Evolutionary conservation across 23 tunicate genomes (phyloP), one percentile per base, ranked within the genome.

Genomic region (Trididemnum clinides): DNA sequence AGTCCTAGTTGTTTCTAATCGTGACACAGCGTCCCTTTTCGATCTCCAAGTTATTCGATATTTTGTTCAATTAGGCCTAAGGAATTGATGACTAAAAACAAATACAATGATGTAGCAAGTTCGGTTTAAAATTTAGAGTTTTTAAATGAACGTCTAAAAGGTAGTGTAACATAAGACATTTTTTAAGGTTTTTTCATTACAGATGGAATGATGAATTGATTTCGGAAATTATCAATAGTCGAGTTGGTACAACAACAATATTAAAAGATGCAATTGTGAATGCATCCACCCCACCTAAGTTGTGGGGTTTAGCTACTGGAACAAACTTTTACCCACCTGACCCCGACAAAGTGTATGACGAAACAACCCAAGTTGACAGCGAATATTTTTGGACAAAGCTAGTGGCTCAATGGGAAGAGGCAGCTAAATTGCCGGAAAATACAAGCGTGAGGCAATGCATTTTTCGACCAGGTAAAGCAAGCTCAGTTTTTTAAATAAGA

Each of bases 401-500:
- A 20, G 80, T 86, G 1, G 34, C 19, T 0, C 70, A 72, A 2
- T 94, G 98, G 98, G 98, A 94, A 54, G 64, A 85, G 0, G 87
- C 93, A 1, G 85, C 88, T 1, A 76, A 76, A 64, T 33, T 94
- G 19, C 93, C 92, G 19, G n/a, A n/a, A n/a, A 34, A 54, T 62
- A 27, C 15, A 21, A 25, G 32, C 32, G 86, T 86, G 31, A 81
- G 98, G 21, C 93, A 89, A 29, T 88, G 87, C 3, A 80, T 86
- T 64, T 70, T 94, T 18, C 81, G 98, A 85, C 64, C 90, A 59
- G 98, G 98, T 94, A 57, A n/a, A n/a, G n/a, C n/a, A n/a, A n/a
- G n/a, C n/a, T n/a, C n/a, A n/a, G n/a, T n/a, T n/a, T n/a, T n/a
- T n/a, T n/a, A n/a, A n/a, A n/a, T n/a, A n/a, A n/a, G n/a, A n/a